Evolutionary conservation across 2,888 invertebrate genomes (phyloP), one percentile per base, ranked within the genome.

Genomic region (Zaprionus obscuricornis): DNA sequence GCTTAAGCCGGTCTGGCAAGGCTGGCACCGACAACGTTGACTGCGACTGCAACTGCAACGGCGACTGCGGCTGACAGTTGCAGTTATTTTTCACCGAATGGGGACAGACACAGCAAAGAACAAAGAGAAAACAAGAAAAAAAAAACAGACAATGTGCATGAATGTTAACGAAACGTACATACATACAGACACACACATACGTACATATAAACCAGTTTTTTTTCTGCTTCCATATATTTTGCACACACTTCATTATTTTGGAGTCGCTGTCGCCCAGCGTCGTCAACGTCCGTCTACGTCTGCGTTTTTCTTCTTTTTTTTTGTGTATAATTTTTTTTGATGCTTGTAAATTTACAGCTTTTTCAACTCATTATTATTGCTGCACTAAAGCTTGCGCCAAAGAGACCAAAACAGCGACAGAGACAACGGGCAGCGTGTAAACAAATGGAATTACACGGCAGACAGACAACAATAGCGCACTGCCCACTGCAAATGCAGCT

Each of bases 101-200:
- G 84, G 78, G 73, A 83, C 85, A 85, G 77, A 78, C 76, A n/a
- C n/a, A 50, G 57, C 47, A 58, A 52, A 85, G 85, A 85, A 78
- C 78, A 78, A 85, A 85, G 85, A 83, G 78, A 78, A 78, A 85
- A 85, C 84, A 75, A 79, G 85, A 68, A 78, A 76, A 78, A n/a
- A n/a, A n/a, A n/a, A n/a, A n/a, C n/a, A n/a, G 63, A 71, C 85
- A 78, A 75, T 62, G 60, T 56, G 20, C 36, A 69, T 27, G 56
- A 29, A 36, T 4, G 13, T 20, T 14, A 16, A 14, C 31, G 37
- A 36, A 39, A 51, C 34, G 52, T 69, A 16, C 17, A 29, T 36
- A 34, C 13, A 31, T 43, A n/a, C n/a, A n/a, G n/a, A n/a, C n/a
- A n/a, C n/a, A n/a, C n/a, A n/a, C n/a, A n/a, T n/a, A n/a, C n/a